phyloP scores from a whole-genome alignment of 35 echinoderm and acorn worm species.

The Chiridota heheva region DNA sequence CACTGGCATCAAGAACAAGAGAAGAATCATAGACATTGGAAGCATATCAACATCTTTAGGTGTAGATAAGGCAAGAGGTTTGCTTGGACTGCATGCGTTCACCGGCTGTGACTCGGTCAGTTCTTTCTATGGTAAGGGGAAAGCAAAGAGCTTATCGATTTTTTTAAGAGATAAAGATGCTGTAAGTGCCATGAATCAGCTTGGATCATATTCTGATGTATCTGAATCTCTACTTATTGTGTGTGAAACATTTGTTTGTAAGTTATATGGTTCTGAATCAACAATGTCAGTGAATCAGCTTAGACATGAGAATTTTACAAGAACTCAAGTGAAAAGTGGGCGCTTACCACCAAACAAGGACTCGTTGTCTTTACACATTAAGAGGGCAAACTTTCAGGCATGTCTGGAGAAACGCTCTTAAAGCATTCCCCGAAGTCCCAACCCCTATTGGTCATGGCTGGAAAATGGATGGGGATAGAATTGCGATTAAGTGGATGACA shows the following conservation, averaged over 20 bases:
- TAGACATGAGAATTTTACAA: slow-evolving; percentile 3
- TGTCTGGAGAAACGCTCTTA: slow-evolving; percentile 28
- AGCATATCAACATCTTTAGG: not conserved
- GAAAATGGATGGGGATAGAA: not conserved
- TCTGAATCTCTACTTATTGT: not conserved
- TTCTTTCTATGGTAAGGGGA: slow-evolving; percentile 39
- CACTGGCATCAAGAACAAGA: slow-evolving; percentile 14
- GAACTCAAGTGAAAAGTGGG: not conserved
- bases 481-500: slow-evolving; percentile 19
- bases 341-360: not conserved
- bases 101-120: slow-evolving; percentile 50
- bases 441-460: slow-evolving; percentile 27
- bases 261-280: slow-evolving; percentile 16
- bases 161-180: not conserved
- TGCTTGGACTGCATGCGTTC: slow-evolving; percentile 46
- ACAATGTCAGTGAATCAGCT: slow-evolving; percentile 6
- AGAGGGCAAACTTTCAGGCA: slow-evolving; percentile 10
- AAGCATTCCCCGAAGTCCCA: not conserved
- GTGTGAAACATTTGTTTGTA: slow-evolving; percentile 25
- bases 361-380: not conserved
- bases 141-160: slow-evolving; percentile 5
- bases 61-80: not conserved
- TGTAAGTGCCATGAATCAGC: not conserved
- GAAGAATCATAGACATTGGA: not conserved
- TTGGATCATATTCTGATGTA: slow-evolving; percentile 1